phyloP scores from a whole-genome alignment of 1,140 invertebrate species.

The Anoplophora glabripennis region DNA sequence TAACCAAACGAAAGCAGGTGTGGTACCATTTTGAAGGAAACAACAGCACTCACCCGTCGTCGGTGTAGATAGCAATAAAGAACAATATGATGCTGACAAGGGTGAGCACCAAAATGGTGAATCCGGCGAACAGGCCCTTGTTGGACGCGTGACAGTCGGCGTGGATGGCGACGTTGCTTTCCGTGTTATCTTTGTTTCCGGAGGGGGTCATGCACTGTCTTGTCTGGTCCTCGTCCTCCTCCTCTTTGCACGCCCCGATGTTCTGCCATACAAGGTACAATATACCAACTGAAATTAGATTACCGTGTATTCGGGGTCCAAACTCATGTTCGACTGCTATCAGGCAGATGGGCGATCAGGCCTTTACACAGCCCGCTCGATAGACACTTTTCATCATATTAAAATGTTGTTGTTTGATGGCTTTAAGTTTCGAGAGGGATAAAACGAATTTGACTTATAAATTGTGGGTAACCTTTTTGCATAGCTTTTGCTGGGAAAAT shows the following conservation, averaged over 20 bases:
- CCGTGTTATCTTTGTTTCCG: slow-evolving; percentile 51
- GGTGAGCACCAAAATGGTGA: slow-evolving; percentile 61
- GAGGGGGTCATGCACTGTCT: slow-evolving; percentile 41
- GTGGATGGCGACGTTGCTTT: slow-evolving; percentile 62
- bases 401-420: not conserved
- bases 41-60: slow-evolving; percentile 35
- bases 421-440: no score
- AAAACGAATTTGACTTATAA: no score
- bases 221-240: slow-evolving; percentile 25
- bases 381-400: not conserved
- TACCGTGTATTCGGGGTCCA: not conserved
- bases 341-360: not conserved
- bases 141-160: slow-evolving; percentile 73
- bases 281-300: slow-evolving; percentile 58
- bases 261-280: slow-evolving; percentile 72
- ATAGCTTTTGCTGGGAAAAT: no score
- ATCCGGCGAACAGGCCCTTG: slow-evolving; percentile 65
- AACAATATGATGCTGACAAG: slow-evolving; percentile 67
- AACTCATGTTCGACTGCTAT: not conserved
- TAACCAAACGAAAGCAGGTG: not conserved
- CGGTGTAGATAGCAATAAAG: slow-evolving; percentile 62
- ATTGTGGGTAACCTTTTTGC: no score
- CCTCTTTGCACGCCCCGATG: slow-evolving; percentile 57
- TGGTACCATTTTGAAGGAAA: not conserved
- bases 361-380: not conserved